Base-by-base conservation (phyloP, 2,888 invertebrate genomes). In the Dynastes grantii region DNA sequence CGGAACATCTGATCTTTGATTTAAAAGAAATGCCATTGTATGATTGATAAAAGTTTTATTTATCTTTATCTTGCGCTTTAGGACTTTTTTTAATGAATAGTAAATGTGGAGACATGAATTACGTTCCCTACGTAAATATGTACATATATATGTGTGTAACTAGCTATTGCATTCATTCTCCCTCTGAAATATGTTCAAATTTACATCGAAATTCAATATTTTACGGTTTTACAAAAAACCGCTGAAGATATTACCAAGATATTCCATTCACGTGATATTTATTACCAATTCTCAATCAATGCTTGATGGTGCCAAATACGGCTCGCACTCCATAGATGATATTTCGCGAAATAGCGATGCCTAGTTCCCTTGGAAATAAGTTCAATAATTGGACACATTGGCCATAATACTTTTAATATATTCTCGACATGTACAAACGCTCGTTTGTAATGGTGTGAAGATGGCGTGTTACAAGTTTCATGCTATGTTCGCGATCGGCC, bases 301-400 rank as follows among this genome's bases (percentile, higher is more conserved):
- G 37, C 40, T n/a, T 8, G 16, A 67, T 67, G 45, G 45, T 16
- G 40, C 40, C 65, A 67, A 67, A 67, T 40, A 67, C 65, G 45
- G 40, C 8, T 8, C 22, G 45, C 65, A 45, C 45, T 67, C 65
- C 65, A 67, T 67, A 67, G 37, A 45, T 45, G 65, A 67, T 67
- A 65, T 65, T 65, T 40, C n/a, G n/a, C 40, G 45, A 45, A 67
- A 67, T 67, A 45, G 13, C 65, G 65, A 40, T 13, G 32, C 45
- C 65, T 40, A 45, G n/a, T 67, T 67, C 16, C 22, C 29, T 67
- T 40, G 45, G 22, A 45, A 67, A 40, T 67, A 67, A 67, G 37
- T 67, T 45, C 65, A 45, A 67, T 67, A 67, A 67, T 67, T 67
- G 65, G 65, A 67, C 22, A 9, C 37, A 65, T 65, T 22, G 29